A percentile compares a stretch with the other conserved stretches of the same genome.
Conservation (phyloP, 2,888 invertebrate species). For the Lasius fuliginosus region DNA sequence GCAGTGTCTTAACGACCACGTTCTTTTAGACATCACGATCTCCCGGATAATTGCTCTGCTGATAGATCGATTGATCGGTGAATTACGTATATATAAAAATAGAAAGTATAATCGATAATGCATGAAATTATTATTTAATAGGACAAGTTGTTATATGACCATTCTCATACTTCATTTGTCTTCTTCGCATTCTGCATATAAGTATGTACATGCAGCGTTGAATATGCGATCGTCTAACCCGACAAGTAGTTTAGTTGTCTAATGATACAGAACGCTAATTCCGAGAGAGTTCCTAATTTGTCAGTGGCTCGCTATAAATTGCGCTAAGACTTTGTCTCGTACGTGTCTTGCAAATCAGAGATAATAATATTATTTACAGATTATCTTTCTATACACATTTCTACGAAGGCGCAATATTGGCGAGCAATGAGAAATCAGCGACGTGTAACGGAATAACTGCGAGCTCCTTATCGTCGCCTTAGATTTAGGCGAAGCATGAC, state of each 20-base stretch:
- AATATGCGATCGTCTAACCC: background rate
- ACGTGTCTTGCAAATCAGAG: constrained; percentile 27
- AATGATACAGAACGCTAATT: background rate
- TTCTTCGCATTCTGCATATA: background rate
- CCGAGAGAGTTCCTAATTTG: background rate
- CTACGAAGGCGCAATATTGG: background rate
- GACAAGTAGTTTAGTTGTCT: background rate
- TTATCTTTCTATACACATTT: background rate
- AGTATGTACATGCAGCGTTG: background rate
- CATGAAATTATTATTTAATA: background rate
- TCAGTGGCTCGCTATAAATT: background rate
- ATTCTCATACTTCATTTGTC: background rate
- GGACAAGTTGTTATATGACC: background rate
- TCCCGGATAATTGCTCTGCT: constrained; percentile 70
- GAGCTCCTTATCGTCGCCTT: constrained; percentile 48
- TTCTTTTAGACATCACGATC: constrained; percentile 43
- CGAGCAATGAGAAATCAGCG: constrained; percentile 31
- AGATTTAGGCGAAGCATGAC: constrained; percentile 69
- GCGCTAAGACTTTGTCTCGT: background rate
- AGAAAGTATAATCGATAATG: background rate
- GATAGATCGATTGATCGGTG: constrained; percentile 71
- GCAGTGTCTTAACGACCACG: constrained; percentile 40
- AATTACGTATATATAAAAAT: constrained; percentile 7
- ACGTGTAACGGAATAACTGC: constrained; percentile 19
- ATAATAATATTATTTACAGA: background rate